A percentile compares a stretch with the other conserved stretches of the same genome.
These are phyloP conservation scores for Zaprionus tsacasi DNA, from an alignment of 1,140 invertebrate genomes.

Conservation along the genomic window DNA sequence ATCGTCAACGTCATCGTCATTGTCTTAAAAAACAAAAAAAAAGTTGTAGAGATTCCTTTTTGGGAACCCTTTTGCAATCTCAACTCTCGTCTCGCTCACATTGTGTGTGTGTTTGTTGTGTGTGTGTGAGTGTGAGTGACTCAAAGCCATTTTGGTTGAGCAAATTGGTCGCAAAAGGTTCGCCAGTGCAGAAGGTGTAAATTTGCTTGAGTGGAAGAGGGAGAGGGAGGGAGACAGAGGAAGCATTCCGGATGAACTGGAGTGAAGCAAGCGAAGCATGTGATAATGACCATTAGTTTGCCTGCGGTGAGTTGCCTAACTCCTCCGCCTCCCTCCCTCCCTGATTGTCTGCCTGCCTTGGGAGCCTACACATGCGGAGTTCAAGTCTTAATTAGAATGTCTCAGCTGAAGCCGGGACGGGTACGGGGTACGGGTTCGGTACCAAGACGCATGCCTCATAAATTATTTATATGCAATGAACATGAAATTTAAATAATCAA, in stretches of 20 bases:
- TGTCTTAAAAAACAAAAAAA: slow-evolving; percentile 10
- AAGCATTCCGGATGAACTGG: not conserved
- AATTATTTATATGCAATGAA: slow-evolving; percentile 71
- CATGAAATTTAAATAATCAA: slow-evolving; percentile 80
- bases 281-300: slow-evolving; percentile 66
- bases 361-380: slow-evolving; percentile 43
- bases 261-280: slow-evolving; percentile 18
- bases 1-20: slow-evolving; percentile 20
- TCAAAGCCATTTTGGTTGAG: slow-evolving; percentile 47
- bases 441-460: slow-evolving; percentile 54
- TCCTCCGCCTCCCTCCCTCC: not conserved
- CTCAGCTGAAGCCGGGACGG: not conserved
- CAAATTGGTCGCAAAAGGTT: slow-evolving; percentile 66
- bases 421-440: not conserved
- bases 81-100: slow-evolving; percentile 34
- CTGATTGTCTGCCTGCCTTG: slow-evolving; percentile 13
- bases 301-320: slow-evolving; percentile 25
- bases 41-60: slow-evolving; percentile 49
- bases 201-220: slow-evolving; percentile 5
- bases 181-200: slow-evolving; percentile 31
- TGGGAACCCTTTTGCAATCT: slow-evolving; percentile 53
- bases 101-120: slow-evolving; percentile 12
- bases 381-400: slow-evolving; percentile 72
- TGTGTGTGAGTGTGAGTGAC: not conserved
- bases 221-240: not conserved